Base-by-base conservation (phyloP, 2,888 invertebrate species). In the Torymus texanus region DNA sequence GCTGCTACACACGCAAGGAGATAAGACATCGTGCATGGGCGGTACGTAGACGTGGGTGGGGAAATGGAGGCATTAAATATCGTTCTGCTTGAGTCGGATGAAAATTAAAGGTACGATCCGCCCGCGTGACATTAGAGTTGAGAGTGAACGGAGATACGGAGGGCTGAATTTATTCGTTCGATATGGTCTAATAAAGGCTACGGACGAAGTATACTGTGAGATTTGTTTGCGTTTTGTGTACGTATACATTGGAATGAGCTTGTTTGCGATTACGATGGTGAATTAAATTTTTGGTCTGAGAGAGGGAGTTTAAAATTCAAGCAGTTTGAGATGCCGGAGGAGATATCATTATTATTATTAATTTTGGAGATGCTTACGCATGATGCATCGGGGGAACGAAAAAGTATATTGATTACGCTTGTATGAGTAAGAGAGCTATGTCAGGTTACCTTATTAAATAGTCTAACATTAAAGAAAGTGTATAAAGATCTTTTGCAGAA, bases 41-140 rank as follows among this genome's bases (percentile, higher is more conserved):
- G 21, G 11, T 14, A 62, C n/a, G 62, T 29, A 12, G n/a, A 1
- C 66, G 18, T 41, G 41, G 58, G 12, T 16, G n/a, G 18, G 50
- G 41, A 16, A 71, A 63, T 10, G 53, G 14, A 10, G 41, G 5
- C 70, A 70, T 76, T 76, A 76, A 76, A 76, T 76, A 76, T 76
- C 63, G 56, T 56, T 76, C 50, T 10, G 5, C 50, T 53, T 14
- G 3, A 29, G 16, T 51, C 14, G n/a, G 50, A 8, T 10, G 74
- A 59, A 75, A 75, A 75, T 75, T 75, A 75, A 75, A 67, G 75
- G 11, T 18, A n/a, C 75, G 41, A 8, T 50, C 14, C 11, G 21
- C 8, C 12, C 53, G 5, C 13, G 53, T 2, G 66, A 29, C 13
- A 11, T 65, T 50, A 5, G 51, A n/a, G 51, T 53, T 13, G 13